Conservation (phyloP, 2,797 vertebrate genomes). For the Lithobates pipiens region DNA sequence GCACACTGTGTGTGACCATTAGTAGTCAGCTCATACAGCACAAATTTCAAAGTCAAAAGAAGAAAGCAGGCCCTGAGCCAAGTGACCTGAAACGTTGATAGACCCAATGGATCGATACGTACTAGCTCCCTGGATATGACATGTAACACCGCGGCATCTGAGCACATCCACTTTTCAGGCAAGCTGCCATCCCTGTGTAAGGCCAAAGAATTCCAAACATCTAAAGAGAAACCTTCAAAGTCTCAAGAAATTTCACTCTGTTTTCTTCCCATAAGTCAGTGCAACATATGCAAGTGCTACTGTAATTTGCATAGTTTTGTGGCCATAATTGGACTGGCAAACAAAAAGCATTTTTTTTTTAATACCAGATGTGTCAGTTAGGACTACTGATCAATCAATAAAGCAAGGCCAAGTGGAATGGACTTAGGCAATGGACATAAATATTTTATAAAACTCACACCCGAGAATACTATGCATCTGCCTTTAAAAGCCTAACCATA, state of each 20-base stretch:
- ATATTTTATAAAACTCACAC: no score
- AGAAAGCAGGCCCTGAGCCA: slow-evolving; percentile 37
- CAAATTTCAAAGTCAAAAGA: slow-evolving; percentile 38
- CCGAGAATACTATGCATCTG: no score
- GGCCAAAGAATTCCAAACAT: slow-evolving; percentile 6
- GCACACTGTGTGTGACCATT: not conserved
- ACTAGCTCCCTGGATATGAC: slow-evolving; percentile 38
- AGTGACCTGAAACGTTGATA: slow-evolving; percentile 49
- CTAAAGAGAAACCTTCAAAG: not conserved
- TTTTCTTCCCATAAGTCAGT: not conserved
- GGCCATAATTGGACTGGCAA: no score
- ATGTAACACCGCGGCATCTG: slow-evolving; percentile 30
- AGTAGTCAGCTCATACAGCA: slow-evolving; percentile 28
- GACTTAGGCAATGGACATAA: no score
- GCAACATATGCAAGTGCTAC: no score
- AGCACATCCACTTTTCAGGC: slow-evolving; percentile 17
- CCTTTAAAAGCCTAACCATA: no score
- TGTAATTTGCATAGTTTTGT: no score
- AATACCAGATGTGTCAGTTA: no score
- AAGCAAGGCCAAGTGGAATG: no score
- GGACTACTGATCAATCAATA: no score
- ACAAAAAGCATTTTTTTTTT: no score
- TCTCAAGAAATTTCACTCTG: not conserved
- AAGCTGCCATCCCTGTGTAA: slow-evolving; percentile 27
- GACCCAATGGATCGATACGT: slow-evolving; percentile 46